Base-by-base conservation (phyloP, 2,888 invertebrate species). In the Ectemnius continuus region DNA sequence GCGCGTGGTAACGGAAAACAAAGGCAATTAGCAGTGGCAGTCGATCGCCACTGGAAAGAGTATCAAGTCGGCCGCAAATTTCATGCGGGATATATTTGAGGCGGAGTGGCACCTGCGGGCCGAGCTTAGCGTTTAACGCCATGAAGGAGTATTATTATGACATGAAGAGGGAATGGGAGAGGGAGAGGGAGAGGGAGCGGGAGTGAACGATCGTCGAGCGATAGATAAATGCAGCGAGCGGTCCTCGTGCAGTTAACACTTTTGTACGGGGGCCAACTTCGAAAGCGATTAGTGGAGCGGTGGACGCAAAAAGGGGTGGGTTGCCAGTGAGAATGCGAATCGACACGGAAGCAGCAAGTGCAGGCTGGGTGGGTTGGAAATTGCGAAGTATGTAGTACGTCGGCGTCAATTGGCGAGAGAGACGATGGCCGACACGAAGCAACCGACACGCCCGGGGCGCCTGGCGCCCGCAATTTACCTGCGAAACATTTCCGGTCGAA, bases 391-490 rank as follows among this genome's bases (percentile, higher is more conserved):
- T 61, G 68, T 36, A 36, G 36, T 8, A 36, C n/a, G 52, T 61
- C 61, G 74, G 81, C 74, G 75, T 77, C 73, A 70, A 81, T 81
- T 72, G 79, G 74, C 67, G 65, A 73, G 67, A 70, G 67, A 70
- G 67, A 36, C 36, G 77, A 58, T 56, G 65, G 23, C n/a, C 36
- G 36, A 36, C 36, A 36, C 36, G 36, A 11, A 61, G 60, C 47
- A 48, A 23, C 36, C 65, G 78, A 66, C 72, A 70, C 70, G 60
- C 70, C 74, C 59, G 79, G 71, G 76, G 76, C 76, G 81, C 82
- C 82, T 73, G 82, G 82, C 81, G 81, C 82, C 76, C 81, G 71
- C 82, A 76, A 81, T 82, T 81, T 82, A 82, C 79, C 81, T 81
- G 75, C 82, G 73, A 75, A 81, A 79, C 82, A 82, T 81, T 81